A percentile compares a stretch with the other conserved stretches of the same genome.
Evolutionary conservation across 2,113 vertebrate species (phyloP).

Genomic region (Amblyornis subalaris): DNA sequence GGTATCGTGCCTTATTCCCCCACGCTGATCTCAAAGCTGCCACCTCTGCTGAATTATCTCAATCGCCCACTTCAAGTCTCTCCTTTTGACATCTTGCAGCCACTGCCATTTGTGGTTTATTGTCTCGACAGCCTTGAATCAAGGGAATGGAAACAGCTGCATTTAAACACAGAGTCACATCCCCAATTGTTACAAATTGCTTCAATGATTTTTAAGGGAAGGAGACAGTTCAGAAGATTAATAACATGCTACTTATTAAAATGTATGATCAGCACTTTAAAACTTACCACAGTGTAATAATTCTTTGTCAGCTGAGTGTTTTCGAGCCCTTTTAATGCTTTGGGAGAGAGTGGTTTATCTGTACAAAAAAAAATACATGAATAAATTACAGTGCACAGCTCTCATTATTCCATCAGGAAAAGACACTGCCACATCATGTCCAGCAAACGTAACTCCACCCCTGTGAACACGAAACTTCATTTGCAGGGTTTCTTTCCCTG

Average conservation of each 20-base stretch:
- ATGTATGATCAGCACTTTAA: conserved; percentile 14
- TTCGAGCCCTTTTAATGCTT: conserved; percentile 84
- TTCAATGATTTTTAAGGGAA: conserved; percentile 18
- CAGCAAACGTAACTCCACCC: background rate
- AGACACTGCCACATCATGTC: background rate
- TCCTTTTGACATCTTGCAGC: background rate
- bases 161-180: background rate
- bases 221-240: conserved; percentile 2
- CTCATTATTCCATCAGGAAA: background rate
- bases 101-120: background rate
- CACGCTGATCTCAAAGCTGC: background rate
- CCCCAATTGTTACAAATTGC: background rate
- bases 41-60: background rate
- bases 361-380: conserved; percentile 24
- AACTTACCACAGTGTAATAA: conserved; percentile 94
- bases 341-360: conserved; percentile 94
- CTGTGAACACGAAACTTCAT: background rate
- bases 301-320: conserved; percentile 90
- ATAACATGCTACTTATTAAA: conserved; percentile 27
- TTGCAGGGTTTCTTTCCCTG: background rate
- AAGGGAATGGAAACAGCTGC: background rate
- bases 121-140: background rate
- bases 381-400: background rate
- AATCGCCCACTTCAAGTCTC: background rate
- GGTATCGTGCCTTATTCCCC: background rate